Percentiles rank a stretch among this genome's conserved stretches.
phyloP scores from a whole-genome alignment of 2,888 invertebrate genomes.

The Toxonevra muliebris region DNA sequence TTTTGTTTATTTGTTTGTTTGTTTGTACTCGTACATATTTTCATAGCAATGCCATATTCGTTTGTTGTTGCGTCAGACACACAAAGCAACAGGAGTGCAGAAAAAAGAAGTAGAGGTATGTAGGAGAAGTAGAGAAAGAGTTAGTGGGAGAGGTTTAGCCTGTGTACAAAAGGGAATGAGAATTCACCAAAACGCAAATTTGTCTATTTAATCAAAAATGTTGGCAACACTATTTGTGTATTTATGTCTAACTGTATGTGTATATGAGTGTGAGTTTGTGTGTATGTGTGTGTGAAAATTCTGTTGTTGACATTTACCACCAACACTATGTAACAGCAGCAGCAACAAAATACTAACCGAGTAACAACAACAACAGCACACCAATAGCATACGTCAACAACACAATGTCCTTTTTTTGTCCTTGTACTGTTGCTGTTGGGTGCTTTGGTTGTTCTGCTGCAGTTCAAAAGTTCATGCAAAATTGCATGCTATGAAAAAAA shows the following conservation, averaged over 20 bases:
- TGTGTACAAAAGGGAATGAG: too few species aligned
- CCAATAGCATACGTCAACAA: background rate
- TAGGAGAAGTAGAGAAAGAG: background rate
- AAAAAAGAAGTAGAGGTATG: background rate
- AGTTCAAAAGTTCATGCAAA: background rate
- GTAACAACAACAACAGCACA: background rate
- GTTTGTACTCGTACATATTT: background rate
- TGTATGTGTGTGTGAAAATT: background rate
- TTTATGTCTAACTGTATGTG: background rate
- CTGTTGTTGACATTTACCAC: conserved; percentile 29
- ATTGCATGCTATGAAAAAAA: background rate
- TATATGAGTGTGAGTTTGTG: background rate
- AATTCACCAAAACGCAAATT: conserved; percentile 12
- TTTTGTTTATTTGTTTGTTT: background rate
- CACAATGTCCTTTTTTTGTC: background rate
- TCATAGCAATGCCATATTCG: too few species aligned
- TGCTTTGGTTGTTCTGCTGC: background rate
- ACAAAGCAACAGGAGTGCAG: background rate
- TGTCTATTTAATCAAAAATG: conserved; percentile 17
- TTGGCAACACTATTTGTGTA: conserved; percentile 7
- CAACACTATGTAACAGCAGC: conserved; percentile 12
- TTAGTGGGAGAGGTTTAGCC: too few species aligned
- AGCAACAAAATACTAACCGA: conserved; percentile 16
- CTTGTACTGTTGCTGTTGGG: background rate
- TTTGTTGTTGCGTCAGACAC: too few species aligned